A percentile compares a stretch with the other conserved stretches of the same genome.
phyloP scores from a whole-genome alignment of 2,888 invertebrate species.

The Acanthosepion esculentum region DNA sequence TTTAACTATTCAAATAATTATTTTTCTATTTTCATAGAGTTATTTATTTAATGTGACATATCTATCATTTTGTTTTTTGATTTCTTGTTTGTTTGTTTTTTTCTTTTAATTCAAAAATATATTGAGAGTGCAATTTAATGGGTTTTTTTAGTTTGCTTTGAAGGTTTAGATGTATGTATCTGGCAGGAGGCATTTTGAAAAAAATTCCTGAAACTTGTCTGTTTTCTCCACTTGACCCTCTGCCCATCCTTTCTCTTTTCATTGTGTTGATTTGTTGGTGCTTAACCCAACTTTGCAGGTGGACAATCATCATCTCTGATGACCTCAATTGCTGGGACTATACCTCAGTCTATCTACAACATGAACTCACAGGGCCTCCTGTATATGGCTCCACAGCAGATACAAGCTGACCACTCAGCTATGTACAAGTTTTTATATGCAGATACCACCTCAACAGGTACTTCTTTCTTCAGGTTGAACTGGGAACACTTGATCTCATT shows the following conservation, averaged over 20 bases:
- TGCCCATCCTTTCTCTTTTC: conserved; percentile 1
- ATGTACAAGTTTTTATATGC: conserved; percentile 16
- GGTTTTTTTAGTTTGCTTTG: no score
- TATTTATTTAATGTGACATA: no score
- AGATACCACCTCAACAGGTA: conserved; percentile 45
- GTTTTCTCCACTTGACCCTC: neutral
- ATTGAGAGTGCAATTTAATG: no score
- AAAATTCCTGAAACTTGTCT: neutral
- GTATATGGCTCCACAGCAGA: conserved; percentile 33
- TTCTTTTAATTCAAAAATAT: no score
- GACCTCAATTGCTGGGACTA: neutral
- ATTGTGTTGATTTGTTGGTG: conserved; percentile 33
- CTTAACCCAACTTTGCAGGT: neutral
- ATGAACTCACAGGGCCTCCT: neutral
- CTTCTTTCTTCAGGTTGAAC: conserved; percentile 24
- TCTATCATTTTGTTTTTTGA: no score
- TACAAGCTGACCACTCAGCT: neutral
- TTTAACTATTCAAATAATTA: no score
- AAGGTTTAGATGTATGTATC: neutral
- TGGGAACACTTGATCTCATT: conserved; percentile 10
- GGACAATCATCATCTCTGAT: conserved; percentile 33
- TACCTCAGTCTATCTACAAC: conserved; percentile 7
- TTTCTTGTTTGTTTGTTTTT: no score
- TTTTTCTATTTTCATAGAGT: no score
- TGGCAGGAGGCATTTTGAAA: neutral